These are phyloP conservation scores for Candidula unifasciata DNA, from an alignment of 2,888 invertebrate genomes.

Conservation along the genomic window DNA sequence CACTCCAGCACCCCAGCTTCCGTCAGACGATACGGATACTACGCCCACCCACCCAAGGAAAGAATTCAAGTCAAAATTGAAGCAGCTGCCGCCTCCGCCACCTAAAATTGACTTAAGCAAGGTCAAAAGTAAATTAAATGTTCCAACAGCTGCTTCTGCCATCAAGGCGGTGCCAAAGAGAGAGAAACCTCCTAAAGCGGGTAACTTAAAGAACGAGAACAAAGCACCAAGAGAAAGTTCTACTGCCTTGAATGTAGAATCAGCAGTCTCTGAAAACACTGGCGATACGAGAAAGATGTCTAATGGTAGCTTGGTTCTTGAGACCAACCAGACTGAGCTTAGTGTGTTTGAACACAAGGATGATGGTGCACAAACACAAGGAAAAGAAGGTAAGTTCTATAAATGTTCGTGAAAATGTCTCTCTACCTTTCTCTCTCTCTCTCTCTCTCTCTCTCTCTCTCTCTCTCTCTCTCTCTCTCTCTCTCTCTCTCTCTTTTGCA, in stretches of 20 bases:
- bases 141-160: slow-evolving; percentile 57
- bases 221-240: slow-evolving; percentile 32
- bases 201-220: background rate
- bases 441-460: slow-evolving; percentile 38
- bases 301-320: background rate
- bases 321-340: background rate
- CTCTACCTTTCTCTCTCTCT: slow-evolving; percentile 10
- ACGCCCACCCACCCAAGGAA: background rate
- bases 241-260: background rate
- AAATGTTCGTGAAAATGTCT: background rate
- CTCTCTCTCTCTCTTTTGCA: background rate
- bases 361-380: background rate
- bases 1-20: slow-evolving; percentile 55
- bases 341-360: background rate
- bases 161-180: slow-evolving; percentile 39
- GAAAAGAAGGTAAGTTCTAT: background rate
- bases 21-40: background rate
- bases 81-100: slow-evolving; percentile 51
- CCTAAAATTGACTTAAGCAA: slow-evolving; percentile 71
- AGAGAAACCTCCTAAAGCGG: slow-evolving; percentile 43
- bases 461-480: slow-evolving; percentile 14
- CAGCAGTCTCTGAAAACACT: background rate
- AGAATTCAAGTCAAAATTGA: slow-evolving; percentile 35
- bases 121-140: slow-evolving; percentile 68
- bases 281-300: background rate